A percentile compares a stretch with the other conserved stretches of the same genome.
phyloP scores from a whole-genome alignment of 2,888 invertebrate species.

The Drosophila ezoana region DNA sequence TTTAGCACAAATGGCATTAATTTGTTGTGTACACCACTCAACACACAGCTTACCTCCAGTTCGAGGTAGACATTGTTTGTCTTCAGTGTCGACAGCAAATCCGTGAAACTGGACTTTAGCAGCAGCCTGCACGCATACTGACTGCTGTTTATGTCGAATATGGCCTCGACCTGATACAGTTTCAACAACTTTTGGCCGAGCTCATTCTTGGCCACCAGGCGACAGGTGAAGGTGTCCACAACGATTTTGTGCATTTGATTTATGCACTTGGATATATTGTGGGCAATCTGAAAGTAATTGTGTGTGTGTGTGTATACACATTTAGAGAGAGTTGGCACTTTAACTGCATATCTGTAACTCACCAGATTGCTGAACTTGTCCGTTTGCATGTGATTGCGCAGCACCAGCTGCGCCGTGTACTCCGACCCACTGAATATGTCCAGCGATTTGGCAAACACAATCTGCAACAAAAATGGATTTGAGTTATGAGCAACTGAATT shows the following conservation, averaged over 20 bases:
- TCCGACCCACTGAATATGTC: constrained; percentile 84
- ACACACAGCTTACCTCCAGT: constrained; percentile 77
- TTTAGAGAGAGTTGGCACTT: neutral
- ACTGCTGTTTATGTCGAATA: constrained; percentile 79
- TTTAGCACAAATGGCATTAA: constrained; percentile 10
- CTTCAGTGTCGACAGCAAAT: constrained; percentile 81
- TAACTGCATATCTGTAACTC: constrained; percentile 44
- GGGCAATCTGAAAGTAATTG: constrained; percentile 75
- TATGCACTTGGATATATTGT: constrained; percentile 82
- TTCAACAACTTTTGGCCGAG: constrained; percentile 77
- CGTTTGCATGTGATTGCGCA: constrained; percentile 84
- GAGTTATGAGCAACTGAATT: constrained; percentile 14
- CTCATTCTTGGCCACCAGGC: constrained; percentile 78
- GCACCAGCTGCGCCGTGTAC: constrained; percentile 82
- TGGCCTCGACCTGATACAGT: constrained; percentile 79
- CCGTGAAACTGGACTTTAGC: constrained; percentile 77
- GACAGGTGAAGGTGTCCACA: constrained; percentile 82
- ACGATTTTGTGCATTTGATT: constrained; percentile 74
- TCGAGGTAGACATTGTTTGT: constrained; percentile 83
- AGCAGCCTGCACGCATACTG: constrained; percentile 83
- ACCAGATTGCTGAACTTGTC: constrained; percentile 85
- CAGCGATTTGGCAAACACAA: constrained; percentile 84
- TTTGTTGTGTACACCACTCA: constrained; percentile 4
- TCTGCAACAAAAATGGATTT: constrained; percentile 56
- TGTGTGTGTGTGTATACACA: too few relatives aligned